Base-by-base conservation (phyloP, 2,888 invertebrate species). In the Amblyjoppa fuscipennis region DNA sequence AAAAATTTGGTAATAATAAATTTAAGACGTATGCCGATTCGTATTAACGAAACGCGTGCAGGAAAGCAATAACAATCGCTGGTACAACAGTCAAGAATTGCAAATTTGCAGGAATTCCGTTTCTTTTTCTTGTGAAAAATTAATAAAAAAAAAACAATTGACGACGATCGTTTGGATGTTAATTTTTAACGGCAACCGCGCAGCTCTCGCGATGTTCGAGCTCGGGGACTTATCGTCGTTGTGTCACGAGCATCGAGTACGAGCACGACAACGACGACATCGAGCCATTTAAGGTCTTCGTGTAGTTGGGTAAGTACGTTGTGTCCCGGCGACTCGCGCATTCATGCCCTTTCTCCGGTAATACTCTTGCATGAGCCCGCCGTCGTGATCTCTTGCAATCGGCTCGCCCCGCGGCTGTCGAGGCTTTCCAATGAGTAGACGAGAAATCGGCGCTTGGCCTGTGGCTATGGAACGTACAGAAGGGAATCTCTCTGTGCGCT, bases 241-340 rank as follows among this genome's bases (percentile, higher is more conserved):
- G 78, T 78, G 56, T 85, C 85, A 85, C 70, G 85, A 84, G 87
- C 88, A 90, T 89, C 89, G 90, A 90, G 89, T 88, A 86, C 88
- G 86, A 85, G 87, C 81, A 84, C 84, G 76, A 78, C 84, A 74
- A 78, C 86, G 86, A 85, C 59, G 75, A 74, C 38, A 70, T 70
- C 81, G 76, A 78, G 88, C 92, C 91, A 92, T 92, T 92, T 92
- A 91, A 91, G 92, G 91, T 86, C 87, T 90, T 89, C 84, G 87
- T 85, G 86, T 83, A 56, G 77, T 83, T 82, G 75, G 56, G 31
- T 59, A 76, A 77, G 61, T 64, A 76, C 77, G 61, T 87, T 73
- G 78, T 77, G 51, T 78, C 71, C 64, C 74, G 68, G 25, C 53
- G 20, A 59, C 31, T 31, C 45, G 71, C 56, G 49, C 28, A 16